Evolutionary conservation across 2,113 vertebrate genomes (phyloP).

Genomic region (Holacanthus passer): DNA sequence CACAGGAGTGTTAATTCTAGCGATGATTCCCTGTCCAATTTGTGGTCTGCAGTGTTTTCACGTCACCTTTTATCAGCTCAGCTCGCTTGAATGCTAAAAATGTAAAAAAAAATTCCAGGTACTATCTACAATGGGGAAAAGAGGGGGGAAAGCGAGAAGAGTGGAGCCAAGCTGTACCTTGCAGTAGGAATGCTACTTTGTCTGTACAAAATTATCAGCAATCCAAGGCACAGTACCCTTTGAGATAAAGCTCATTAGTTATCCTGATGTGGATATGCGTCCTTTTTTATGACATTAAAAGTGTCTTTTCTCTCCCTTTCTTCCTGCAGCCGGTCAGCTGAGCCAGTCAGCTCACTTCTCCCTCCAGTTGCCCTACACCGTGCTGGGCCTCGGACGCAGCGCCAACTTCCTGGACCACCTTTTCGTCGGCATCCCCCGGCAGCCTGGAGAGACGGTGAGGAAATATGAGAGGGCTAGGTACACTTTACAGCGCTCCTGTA

Average conservation of each 20-base stretch:
- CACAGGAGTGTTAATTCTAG: too few relatives aligned
- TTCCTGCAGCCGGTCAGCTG: conserved; percentile 91
- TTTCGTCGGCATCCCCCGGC: conserved; percentile 94
- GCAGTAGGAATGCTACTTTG: too few relatives aligned
- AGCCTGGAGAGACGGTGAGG: conserved; percentile 88
- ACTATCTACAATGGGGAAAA: too few relatives aligned
- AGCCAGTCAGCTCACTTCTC: conserved; percentile 96
- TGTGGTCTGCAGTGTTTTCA: too few relatives aligned
- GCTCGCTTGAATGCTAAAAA: too few relatives aligned
- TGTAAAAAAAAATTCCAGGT: too few relatives aligned
- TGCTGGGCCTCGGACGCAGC: conserved; percentile 95
- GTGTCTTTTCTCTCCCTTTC: not conserved
- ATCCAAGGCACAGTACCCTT: too few relatives aligned
- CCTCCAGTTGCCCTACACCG: conserved; percentile 96
- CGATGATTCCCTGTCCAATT: too few relatives aligned
- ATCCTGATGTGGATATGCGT: not conserved
- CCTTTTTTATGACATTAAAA: not conserved
- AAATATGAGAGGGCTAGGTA: conserved; percentile 9
- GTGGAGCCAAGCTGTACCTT: not conserved
- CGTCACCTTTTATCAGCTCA: too few relatives aligned
- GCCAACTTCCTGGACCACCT: conserved; percentile 98
- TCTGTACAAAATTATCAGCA: too few relatives aligned
- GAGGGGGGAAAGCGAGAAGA: too few relatives aligned
- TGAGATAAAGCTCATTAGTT: not conserved
- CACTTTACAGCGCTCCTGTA: not conserved